Percentiles rank a stretch among this genome's conserved stretches.
phyloP scores from a whole-genome alignment of 1,140 invertebrate genomes.

The Scaptomyza montana region DNA sequence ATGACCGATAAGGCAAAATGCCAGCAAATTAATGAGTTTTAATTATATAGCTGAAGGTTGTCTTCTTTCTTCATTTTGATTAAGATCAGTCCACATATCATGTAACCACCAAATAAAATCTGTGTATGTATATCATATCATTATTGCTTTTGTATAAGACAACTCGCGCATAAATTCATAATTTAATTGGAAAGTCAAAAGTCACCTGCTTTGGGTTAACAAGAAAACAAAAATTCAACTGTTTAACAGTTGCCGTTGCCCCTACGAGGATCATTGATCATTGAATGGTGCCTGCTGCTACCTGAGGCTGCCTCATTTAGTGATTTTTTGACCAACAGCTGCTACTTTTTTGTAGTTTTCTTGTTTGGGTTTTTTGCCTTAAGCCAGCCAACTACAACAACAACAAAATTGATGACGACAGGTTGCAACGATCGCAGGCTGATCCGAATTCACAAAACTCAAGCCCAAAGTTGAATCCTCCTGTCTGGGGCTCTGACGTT shows the following conservation, averaged over 20 bases:
- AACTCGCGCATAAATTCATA: conserved; percentile 61
- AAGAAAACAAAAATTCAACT: conserved; percentile 4
- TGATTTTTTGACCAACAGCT: conserved; percentile 70
- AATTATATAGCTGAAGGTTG: conserved; percentile 53
- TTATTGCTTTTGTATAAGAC: conserved; percentile 29
- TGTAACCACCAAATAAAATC: conserved; percentile 42
- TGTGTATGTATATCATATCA: conserved; percentile 16
- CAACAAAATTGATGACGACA: conserved; percentile 80
- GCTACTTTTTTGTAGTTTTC: conserved; percentile 42
- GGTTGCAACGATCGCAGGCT: conserved; percentile 60
- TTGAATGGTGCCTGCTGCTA: conserved; percentile 63
- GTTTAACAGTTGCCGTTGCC: conserved; percentile 34
- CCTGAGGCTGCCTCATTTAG: conserved; percentile 63
- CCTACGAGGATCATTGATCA: conserved; percentile 55
- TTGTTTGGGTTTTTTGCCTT: background rate
- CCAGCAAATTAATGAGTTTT: conserved; percentile 71
- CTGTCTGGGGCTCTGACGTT: conserved; percentile 66
- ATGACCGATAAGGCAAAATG: conserved; percentile 28
- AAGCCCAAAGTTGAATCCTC: conserved; percentile 13
- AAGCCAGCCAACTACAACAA: background rate
- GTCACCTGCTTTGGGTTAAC: conserved; percentile 54
- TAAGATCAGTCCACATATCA: conserved; percentile 61
- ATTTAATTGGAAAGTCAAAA: conserved; percentile 52
- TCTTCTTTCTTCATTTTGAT: conserved; percentile 23
- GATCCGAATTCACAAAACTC: conserved; percentile 29